These are phyloP conservation scores for Ctenomys sociabilis DNA, from an alignment of 2,113 vertebrate genomes.

Conservation along the genomic window DNA sequence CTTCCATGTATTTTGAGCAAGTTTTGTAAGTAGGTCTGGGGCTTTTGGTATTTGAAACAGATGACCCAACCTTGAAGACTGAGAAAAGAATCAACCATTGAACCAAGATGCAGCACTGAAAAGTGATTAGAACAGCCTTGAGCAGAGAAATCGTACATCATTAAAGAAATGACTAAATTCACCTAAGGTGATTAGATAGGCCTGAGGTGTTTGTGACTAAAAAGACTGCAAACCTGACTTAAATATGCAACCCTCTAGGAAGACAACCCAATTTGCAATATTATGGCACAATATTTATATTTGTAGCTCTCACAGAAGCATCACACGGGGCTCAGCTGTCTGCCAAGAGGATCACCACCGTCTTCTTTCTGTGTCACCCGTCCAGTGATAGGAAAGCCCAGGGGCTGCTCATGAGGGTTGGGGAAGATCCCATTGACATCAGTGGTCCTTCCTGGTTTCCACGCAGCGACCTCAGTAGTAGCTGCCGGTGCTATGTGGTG, in stretches of 20 bases:
- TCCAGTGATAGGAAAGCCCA: not conserved
- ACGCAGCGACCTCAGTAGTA: not conserved
- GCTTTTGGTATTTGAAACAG: not conserved
- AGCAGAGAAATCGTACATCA: not conserved
- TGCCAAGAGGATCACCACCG: not conserved
- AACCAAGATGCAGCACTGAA: not conserved
- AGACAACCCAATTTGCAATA: not conserved
- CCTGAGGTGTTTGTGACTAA: not conserved
- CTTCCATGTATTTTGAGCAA: not conserved
- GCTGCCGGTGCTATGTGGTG: not conserved
- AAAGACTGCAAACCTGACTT: not conserved
- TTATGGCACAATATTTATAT: not conserved
- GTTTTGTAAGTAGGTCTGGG: not conserved
- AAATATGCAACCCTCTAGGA: not conserved
- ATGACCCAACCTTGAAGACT: not conserved
- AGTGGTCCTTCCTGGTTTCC: not conserved
- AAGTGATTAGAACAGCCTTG: conserved; percentile 10
- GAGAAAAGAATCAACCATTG: not conserved
- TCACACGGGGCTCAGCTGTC: not conserved
- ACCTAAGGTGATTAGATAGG: not conserved
- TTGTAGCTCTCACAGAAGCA: not conserved
- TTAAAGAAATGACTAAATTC: conserved; percentile 6
- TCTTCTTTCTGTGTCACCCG: not conserved
- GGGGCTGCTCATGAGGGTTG: not conserved
- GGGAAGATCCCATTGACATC: not conserved